Base-by-base conservation (phyloP, 2,113 vertebrate species). In the Bagarius yarrelli region DNA sequence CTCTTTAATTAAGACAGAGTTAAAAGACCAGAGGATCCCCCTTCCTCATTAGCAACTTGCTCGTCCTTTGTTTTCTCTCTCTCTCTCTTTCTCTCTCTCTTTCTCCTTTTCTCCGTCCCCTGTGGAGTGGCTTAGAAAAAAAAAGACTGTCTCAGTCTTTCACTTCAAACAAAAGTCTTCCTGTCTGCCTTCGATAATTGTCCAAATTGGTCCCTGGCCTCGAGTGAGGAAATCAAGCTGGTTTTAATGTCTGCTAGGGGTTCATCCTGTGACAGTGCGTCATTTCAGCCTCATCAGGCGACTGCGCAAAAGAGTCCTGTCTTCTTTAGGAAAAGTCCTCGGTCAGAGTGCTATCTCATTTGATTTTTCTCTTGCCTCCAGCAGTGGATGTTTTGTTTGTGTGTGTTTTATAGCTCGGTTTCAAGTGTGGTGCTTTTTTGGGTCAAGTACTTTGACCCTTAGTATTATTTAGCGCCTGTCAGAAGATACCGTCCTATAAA, bases 191-290 rank as follows among this genome's bases (percentile, higher is more conserved):
- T 88, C 88, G 88, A 91, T 91, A 92, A 93, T 88, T 88, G 90
- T 91, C 86, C 89, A 90, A 91, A 90, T 90, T 91, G 89, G 85
- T 90, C 90, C 88, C 85, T 91, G 90, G 90, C 89, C 89, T 79
- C 27, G 75, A 84, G 88, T 89, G 86, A 91, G 90, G 87, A 90
- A 91, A 89, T 85, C 89, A 89, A 87, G 88, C 87, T 83, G 87
- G 56, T 84, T 86, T 88, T 88, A 88, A 90, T 86, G 81, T 86
- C 75, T 85, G 57, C 57, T 55, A 73, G 83, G 50, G 69, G 52
- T 74, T 72, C 47, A 21, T 30, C 27, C 71, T 25, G 66, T n/a
- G 12, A 14, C 19, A 12, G 32, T 44, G 50, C 23, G 9, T 74
- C 47, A 64, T 56, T 66, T 55, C 32, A n/a, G 69, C 44, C 40